Evolutionary conservation across 2,888 invertebrate genomes (phyloP).

Genomic region (Neoaliturus tenellus): DNA sequence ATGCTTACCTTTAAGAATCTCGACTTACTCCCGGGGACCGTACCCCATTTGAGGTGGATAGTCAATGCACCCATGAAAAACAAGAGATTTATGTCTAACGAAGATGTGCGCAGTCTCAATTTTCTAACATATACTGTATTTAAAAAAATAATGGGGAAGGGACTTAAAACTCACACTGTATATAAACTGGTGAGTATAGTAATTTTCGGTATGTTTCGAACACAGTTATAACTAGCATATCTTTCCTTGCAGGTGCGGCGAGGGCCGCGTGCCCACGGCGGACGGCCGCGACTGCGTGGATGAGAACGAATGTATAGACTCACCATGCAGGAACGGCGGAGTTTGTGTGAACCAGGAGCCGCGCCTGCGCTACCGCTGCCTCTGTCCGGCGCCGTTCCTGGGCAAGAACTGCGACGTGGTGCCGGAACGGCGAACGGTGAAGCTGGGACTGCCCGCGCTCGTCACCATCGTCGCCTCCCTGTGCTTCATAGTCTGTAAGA

Average conservation of each 20-base stretch:
- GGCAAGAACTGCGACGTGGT: slow-evolving; percentile 95
- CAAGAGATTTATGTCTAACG: too few species aligned
- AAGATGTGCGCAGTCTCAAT: too few species aligned
- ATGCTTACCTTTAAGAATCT: too few species aligned
- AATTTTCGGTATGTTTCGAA: too few species aligned
- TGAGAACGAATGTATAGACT: slow-evolving; percentile 95
- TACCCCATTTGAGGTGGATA: too few species aligned
- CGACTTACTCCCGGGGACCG: too few species aligned
- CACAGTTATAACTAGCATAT: too few species aligned
- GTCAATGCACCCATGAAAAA: too few species aligned
- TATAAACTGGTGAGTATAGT: too few species aligned
- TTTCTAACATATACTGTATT: too few species aligned
- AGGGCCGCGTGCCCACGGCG: slow-evolving; percentile 91
- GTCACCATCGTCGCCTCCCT: slow-evolving; percentile 98
- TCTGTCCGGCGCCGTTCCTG: slow-evolving; percentile 94
- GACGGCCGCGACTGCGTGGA: slow-evolving; percentile 95
- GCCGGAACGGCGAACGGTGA: slow-evolving; percentile 95
- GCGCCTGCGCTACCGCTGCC: slow-evolving; percentile 88
- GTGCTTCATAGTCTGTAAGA: slow-evolving; percentile 97
- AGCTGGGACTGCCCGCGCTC: slow-evolving; percentile 97
- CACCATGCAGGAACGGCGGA: slow-evolving; percentile 95
- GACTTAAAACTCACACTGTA: too few species aligned
- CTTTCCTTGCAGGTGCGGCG: slow-evolving; percentile 95
- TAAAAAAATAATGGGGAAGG: too few species aligned
- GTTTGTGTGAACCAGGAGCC: slow-evolving; percentile 95